Base-by-base conservation (phyloP, 2,113 vertebrate species). In the Actenoides lindsayi region DNA sequence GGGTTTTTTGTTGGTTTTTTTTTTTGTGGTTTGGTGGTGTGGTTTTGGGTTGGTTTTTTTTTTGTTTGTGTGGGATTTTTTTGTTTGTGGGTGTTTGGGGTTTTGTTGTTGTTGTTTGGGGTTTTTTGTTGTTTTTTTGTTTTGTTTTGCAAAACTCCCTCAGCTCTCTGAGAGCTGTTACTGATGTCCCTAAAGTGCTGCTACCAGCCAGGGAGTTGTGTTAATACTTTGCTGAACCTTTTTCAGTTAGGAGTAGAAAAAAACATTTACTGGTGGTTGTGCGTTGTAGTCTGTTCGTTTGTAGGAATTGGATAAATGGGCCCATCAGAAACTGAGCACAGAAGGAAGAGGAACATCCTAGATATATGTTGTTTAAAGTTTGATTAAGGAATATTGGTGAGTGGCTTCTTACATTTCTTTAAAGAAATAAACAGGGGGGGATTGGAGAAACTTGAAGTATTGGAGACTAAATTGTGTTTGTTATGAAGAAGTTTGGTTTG, bases 401-500 rank as follows among this genome's bases (percentile, higher is more conserved):
- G 6, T 39, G 6, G 42, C 16, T 42, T 42, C 42, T 42, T 42
- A 42, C 14, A 15, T 85, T 69, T 50, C 35, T 73, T 87, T 30
- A 25, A 74, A 83, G n/a, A 42, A 80, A 18, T 35, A 68, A 46
- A 39, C 25, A 56, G 16, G 25, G 8, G 2, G 11, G 14, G 21
- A 17, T 25, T 48, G 39, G 68, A 62, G 44, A 62, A 71, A 33
- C 8, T 27, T 71, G 6, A 53, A 53, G 5, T 50, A 16, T 48
- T 64, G 42, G 48, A 85, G 84, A 37, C 27, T 71, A 30, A 59
- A 64, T 74, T 5, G 1, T 44, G 19, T 57, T 94, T 93, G 73
- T 67, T 95, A 76, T 51, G 33, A 68, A 91, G 84, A 82, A 31
- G 18, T 83, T 96, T 89, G 75, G 15, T 59, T 88, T 91, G 5